Conservation (phyloP, 2,113 vertebrate species). For the Pelmatolapia mariae region DNA sequence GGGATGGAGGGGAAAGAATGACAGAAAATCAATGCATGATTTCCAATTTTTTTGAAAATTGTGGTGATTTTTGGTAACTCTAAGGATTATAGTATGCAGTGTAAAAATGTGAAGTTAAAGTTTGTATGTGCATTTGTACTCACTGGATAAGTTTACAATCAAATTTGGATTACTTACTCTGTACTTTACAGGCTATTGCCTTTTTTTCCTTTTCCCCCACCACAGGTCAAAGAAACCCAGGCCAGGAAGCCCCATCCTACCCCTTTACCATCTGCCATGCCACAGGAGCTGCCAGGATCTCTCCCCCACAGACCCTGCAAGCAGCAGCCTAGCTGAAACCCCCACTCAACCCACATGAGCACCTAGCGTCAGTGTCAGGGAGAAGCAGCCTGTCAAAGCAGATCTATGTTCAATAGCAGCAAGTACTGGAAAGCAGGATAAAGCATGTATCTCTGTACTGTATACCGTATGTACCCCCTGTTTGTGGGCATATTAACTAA, state of each 20-base stretch:
- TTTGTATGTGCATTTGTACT: not conserved
- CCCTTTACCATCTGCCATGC: slow-evolving; percentile 66
- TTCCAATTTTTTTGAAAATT: not conserved
- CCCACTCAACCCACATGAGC: not conserved
- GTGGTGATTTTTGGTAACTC: not conserved
- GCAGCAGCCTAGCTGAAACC: slow-evolving; percentile 12
- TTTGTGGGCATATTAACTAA: not conserved
- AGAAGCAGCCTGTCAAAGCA: slow-evolving; percentile 34
- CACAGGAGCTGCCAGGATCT: slow-evolving; percentile 62
- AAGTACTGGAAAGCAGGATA: not conserved
- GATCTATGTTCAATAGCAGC: not conserved
- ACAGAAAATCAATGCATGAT: not conserved
- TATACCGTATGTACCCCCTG: not conserved
- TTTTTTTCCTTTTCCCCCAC: not conserved
- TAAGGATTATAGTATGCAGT: not conserved
- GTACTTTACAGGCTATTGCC: not conserved
- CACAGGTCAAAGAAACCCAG: slow-evolving; percentile 57
- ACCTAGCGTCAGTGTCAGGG: slow-evolving; percentile 18
- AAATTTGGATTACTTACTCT: not conserved
- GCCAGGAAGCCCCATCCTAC: slow-evolving; percentile 49
- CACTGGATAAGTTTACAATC: not conserved
- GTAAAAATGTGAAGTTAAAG: not conserved
- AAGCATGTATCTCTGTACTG: not conserved
- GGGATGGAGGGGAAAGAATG: not conserved
- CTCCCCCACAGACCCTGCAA: slow-evolving; percentile 26